Percentiles rank a stretch among this genome's conserved stretches.
Evolutionary conservation across 2,888 invertebrate species (phyloP).

Genomic region (Hemicrepidius hirtus): DNA sequence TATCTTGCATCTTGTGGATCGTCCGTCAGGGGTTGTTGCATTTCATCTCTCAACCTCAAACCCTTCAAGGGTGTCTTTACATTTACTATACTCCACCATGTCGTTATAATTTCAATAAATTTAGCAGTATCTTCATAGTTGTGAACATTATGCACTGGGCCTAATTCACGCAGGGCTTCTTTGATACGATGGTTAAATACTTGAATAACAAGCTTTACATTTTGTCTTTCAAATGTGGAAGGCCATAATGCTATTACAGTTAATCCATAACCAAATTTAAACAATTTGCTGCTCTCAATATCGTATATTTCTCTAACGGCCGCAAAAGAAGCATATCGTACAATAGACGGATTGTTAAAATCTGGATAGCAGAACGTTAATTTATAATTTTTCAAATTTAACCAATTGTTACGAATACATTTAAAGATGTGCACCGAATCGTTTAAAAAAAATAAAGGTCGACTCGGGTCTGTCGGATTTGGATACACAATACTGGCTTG

Average conservation of each 20-base stretch:
- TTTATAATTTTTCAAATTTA: slow-evolving; percentile 13
- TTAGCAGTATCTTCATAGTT: slow-evolving; percentile 9
- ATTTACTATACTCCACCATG: slow-evolving; percentile 10
- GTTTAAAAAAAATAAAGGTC: slow-evolving; percentile 5
- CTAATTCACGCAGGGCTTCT: background rate
- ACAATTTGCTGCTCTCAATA: background rate
- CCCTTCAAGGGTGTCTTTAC: slow-evolving; percentile 23
- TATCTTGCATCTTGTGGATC: background rate
- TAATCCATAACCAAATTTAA: slow-evolving; percentile 18
- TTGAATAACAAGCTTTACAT: slow-evolving; percentile 5
- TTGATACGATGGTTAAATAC: background rate
- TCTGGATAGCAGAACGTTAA: slow-evolving; percentile 12
- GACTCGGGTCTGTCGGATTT: background rate
- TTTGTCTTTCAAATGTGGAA: slow-evolving; percentile 13
- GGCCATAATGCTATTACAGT: slow-evolving; percentile 12
- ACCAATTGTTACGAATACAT: slow-evolving; percentile 5
- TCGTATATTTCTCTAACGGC: background rate
- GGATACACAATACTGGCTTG: background rate
- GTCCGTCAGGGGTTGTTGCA: slow-evolving; percentile 20
- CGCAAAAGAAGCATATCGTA: slow-evolving; percentile 7
- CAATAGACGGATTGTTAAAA: slow-evolving; percentile 3
- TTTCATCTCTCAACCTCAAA: background rate
- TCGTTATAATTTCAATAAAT: slow-evolving; percentile 5
- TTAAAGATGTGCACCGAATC: slow-evolving; percentile 9
- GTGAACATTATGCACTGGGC: background rate